Base-by-base conservation (phyloP, 2,113 vertebrate species). In the Chroicocephalus ridibundus region DNA sequence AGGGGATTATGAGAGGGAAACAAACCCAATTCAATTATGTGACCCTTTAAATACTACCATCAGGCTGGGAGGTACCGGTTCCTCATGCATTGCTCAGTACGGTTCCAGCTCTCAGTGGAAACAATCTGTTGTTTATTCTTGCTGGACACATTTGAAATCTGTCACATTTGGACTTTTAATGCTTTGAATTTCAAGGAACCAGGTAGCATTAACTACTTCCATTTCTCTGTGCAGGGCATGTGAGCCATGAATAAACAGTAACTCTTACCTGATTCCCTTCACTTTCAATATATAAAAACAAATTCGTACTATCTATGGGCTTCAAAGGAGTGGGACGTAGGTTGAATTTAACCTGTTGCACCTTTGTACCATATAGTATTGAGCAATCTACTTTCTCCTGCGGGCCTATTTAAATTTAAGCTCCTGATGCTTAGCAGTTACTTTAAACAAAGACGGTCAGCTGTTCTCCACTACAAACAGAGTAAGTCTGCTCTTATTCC, bases 111-210 rank as follows among this genome's bases (percentile, higher is more conserved):
- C 32, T 75, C 38, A 38, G 40, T 18, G 82, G 40, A 86, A 93
- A 72, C 65, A 92, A 71, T 82, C 86, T 84, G 32, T 52, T 88
- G 38, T 84, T 94, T 88, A 38, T 84, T 92, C 68, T 75, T 64
- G 29, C n/a, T 78, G 86, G 60, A 81, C n/a, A 29, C 64, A 71
- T 81, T 82, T 2, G 4, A 91, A 81, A 91, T 64, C 40, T 84
- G 61, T 18, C 34, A 70, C 24, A 31, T 79, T 79, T 89, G 18
- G 78, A 54, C 24, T 64, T 93, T 34, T 34, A 88, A 69, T 70
- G 54, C 14, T 84, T 58, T 89, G 57, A 82, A 80, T 89, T 86
- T 92, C 52, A 94, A 95, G 77, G 46, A 95, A 91, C 7, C 77
- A 79, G 57, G 83, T 66, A 84, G 34, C 58, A 62, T 77, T 52